Evolutionary conservation across 1,140 invertebrate genomes (phyloP).

Genomic region (Drosophila ohnishii): DNA sequence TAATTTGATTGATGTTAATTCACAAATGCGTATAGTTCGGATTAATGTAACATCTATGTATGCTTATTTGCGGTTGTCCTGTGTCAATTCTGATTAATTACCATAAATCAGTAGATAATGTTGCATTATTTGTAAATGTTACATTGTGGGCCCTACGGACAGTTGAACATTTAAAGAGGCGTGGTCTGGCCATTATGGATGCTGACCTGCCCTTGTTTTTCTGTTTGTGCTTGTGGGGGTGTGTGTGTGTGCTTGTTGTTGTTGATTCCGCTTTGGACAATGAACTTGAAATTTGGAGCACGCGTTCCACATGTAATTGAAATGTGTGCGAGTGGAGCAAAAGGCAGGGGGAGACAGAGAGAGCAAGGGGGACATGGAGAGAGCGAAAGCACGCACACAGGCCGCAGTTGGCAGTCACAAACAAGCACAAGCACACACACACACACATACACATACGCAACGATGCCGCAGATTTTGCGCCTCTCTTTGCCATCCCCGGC

Average conservation of each 20-base stretch:
- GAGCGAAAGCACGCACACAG: slow-evolving; percentile 19
- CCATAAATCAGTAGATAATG: slow-evolving; percentile 2
- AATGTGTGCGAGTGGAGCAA: slow-evolving; percentile 53
- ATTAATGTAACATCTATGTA: neutral
- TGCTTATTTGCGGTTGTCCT: neutral
- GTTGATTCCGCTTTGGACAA: slow-evolving; percentile 51
- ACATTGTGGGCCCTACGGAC: neutral
- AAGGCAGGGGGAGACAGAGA: neutral
- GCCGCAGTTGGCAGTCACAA: slow-evolving; percentile 5
- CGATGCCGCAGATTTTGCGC: slow-evolving; percentile 22
- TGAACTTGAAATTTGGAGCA: slow-evolving; percentile 72
- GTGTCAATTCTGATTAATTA: slow-evolving; percentile 7
- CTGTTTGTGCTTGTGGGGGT: slow-evolving; percentile 16
- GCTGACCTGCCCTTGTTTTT: slow-evolving; percentile 51
- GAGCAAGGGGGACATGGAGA: slow-evolving; percentile 1
- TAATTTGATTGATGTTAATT: slow-evolving; percentile 3
- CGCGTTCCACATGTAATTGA: slow-evolving; percentile 60
- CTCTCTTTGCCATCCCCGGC: neutral
- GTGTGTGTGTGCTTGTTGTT: slow-evolving; percentile 1
- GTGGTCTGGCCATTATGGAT: slow-evolving; percentile 1
- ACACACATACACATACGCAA: slow-evolving; percentile 15
- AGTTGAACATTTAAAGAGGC: slow-evolving; percentile 6
- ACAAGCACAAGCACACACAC: neutral
- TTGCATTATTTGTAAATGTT: neutral
- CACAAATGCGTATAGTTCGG: neutral